These are phyloP conservation scores for Tragelaphus buxtoni DNA, from an alignment of 2,113 vertebrate genomes.

Conservation along the genomic window DNA sequence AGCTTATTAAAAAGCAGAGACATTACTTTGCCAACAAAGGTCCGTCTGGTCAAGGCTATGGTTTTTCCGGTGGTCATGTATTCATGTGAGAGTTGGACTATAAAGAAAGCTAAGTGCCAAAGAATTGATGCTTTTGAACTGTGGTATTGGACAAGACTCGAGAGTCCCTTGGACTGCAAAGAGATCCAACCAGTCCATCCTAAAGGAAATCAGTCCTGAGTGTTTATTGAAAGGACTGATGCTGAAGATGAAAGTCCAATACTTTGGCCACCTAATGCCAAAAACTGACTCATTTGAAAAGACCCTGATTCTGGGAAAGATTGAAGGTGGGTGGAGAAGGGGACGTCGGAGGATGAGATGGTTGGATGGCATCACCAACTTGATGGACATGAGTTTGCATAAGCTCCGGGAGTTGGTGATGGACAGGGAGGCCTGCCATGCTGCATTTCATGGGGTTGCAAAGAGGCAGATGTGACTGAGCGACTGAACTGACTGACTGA, in stretches of 20 bases:
- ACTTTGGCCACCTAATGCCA: background rate
- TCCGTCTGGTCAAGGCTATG: background rate
- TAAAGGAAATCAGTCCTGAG: background rate
- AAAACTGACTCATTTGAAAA: background rate
- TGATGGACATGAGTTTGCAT: background rate
- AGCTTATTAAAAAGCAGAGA: background rate
- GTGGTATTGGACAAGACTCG: background rate
- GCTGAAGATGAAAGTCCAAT: background rate
- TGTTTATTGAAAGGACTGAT: background rate
- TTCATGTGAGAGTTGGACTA: background rate
- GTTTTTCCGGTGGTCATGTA: background rate
- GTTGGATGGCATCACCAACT: background rate
- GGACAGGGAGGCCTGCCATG: background rate
- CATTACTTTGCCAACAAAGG: background rate
- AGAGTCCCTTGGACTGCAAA: background rate
- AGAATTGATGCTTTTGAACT: background rate
- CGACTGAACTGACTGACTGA: background rate
- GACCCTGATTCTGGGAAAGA: background rate
- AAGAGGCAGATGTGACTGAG: background rate
- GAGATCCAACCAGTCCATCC: background rate
- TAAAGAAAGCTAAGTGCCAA: rapidly evolving
- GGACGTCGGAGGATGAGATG: background rate
- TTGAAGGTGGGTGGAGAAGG: background rate
- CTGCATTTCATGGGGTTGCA: background rate
- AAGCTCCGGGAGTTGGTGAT: background rate